A percentile compares a stretch with the other conserved stretches of the same genome.
phyloP scores from a whole-genome alignment of 2,888 invertebrate species.

The Hartigia nigra region DNA sequence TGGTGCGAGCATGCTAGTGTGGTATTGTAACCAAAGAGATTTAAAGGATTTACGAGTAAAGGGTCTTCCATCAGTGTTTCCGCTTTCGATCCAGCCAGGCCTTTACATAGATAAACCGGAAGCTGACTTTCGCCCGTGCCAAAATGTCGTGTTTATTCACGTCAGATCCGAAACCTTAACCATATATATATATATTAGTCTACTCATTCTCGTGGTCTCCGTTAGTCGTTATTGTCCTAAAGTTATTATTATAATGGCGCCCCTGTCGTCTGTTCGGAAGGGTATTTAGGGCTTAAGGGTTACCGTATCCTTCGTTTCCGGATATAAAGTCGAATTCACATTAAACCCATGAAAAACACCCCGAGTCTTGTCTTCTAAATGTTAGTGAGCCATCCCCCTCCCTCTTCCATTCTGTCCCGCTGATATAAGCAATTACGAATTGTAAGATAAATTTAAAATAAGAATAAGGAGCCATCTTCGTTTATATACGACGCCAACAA shows the following conservation, averaged over 20 bases:
- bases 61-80: neutral
- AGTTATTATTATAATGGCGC: slow-evolving; percentile 44
- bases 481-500: neutral
- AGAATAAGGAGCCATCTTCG: neutral
- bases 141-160: neutral
- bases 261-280: slow-evolving; percentile 35
- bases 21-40: neutral
- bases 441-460: neutral
- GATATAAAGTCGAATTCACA: slow-evolving; percentile 20
- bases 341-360: neutral
- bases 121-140: neutral
- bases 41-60: neutral
- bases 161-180: neutral
- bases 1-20: neutral
- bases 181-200: neutral
- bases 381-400: neutral
- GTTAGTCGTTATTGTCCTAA: slow-evolving; percentile 52
- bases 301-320: slow-evolving; percentile 25
- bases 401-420: neutral
- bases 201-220: slow-evolving; percentile 13
- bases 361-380: neutral
- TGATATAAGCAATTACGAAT: neutral
- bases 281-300: slow-evolving; percentile 35
- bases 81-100: neutral
- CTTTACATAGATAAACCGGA: neutral